Base-by-base conservation (phyloP, 2,113 vertebrate genomes). In the Circaetus gallicus region DNA sequence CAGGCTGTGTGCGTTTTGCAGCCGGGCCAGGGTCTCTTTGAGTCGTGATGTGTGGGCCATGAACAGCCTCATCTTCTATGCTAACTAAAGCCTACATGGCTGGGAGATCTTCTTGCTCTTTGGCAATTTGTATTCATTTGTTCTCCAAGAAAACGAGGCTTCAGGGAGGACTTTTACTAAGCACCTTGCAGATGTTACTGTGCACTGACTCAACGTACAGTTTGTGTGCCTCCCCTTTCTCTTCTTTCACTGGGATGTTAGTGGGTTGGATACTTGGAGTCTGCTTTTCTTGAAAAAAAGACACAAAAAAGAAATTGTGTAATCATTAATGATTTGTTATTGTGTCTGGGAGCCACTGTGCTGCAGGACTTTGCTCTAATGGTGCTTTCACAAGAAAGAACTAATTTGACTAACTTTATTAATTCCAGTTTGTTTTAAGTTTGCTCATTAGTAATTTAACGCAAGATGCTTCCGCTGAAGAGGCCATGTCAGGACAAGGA, bases 381-480 rank as follows among this genome's bases (percentile, higher is more conserved):
- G 96, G 59, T 90, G 93, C 88, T 91, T 95, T 88, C 83, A 85
- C 59, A 78, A 91, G 85, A 94, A 94, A 82, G 84, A 95, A 82
- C 93, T 94, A 90, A 90, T 95, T 96, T 85, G 70, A 78, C 95
- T 94, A 94, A 95, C 93, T 96, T 96, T 97, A 96, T 97, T 96
- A 95, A 95, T 97, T 95, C 95, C 93, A 89, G 93, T 97, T 97
- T 97, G 95, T 95, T 97, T 97, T 97, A 97, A 97, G 87, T 97
- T 96, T 96, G 97, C 96, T 97, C 95, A 95, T 96, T 95, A 96
- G 97, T 96, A 96, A 96, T 97, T 96, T 97, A 97, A 97, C 42
- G 88, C 95, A 93, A 88, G 95, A 96, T 96, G 96, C 93, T 95
- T 96, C 94, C 86, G 96, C 94, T 93, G 61, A 77, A 91, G 95